A percentile compares a stretch with the other conserved stretches of the same genome.
phyloP scores from a whole-genome alignment of 2,113 vertebrate genomes.

The Lagopus muta region DNA sequence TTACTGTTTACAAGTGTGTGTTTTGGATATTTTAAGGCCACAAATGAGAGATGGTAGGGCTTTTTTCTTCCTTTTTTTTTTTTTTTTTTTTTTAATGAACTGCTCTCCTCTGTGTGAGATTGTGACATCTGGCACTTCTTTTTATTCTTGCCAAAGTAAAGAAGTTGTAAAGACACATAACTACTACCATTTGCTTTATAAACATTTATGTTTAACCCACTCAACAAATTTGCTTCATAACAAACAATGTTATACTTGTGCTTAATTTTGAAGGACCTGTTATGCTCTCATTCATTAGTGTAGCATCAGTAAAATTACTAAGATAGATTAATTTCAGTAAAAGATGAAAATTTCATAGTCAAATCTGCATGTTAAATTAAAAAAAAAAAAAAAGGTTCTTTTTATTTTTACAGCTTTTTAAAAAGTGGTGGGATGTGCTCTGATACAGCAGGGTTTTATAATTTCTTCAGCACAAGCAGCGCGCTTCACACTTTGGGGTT shows the following conservation, averaged over 20 bases:
- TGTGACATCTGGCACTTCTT: neutral
- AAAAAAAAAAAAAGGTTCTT: neutral
- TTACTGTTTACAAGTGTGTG: neutral
- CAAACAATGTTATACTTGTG: neutral
- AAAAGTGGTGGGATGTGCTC: neutral
- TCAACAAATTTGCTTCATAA: neutral
- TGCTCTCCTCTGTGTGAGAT: neutral
- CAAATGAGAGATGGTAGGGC: neutral
- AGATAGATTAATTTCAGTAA: neutral
- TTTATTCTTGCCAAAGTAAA: neutral
- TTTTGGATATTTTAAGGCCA: neutral
- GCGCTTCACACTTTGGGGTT: neutral
- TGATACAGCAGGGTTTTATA: neutral
- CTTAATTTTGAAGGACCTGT: neutral
- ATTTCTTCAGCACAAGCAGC: neutral
- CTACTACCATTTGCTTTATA: neutral
- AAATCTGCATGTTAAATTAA: neutral
- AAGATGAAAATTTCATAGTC: neutral
- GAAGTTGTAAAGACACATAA: neutral
- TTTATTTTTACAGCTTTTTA: neutral
- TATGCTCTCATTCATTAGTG: neutral
- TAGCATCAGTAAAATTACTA: rapidly evolving
- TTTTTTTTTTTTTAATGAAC: neutral
- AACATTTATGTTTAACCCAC: neutral
- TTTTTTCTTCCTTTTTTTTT: neutral